phyloP scores from a whole-genome alignment of 1,140 invertebrate genomes.

The Scylla paramamosain region DNA sequence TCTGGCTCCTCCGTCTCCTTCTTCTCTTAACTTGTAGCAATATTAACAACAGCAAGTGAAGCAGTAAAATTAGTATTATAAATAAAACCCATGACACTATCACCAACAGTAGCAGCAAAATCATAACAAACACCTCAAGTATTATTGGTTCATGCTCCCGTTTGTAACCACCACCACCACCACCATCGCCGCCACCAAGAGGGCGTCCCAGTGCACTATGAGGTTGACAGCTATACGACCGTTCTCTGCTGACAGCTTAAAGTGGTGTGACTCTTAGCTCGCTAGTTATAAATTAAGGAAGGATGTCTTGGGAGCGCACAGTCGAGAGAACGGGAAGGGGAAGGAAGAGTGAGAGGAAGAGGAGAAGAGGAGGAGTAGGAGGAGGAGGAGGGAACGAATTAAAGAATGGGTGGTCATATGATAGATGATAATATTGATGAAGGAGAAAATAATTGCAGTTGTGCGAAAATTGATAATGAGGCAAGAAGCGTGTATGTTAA shows the following conservation, averaged over 20 bases:
- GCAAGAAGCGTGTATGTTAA: not conserved
- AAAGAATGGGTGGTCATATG: not conserved
- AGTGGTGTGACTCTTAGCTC: constrained; percentile 25
- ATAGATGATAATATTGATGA: constrained; percentile 24
- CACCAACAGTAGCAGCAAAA: not conserved
- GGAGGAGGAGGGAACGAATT: not conserved
- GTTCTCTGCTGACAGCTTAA: constrained; percentile 32
- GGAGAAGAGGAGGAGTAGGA: not conserved
- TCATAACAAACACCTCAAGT: not conserved
- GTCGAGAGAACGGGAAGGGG: not conserved
- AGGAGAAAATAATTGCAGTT: not conserved
- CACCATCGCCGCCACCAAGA: not conserved
- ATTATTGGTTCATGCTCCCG: not conserved
- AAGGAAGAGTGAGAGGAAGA: not conserved
- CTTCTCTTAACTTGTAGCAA: not conserved
- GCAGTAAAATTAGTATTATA: not conserved
- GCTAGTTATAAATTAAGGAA: constrained; percentile 31
- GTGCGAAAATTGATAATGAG: not conserved
- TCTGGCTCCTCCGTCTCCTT: too few relatives aligned
- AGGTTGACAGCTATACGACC: constrained; percentile 28
- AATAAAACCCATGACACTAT: not conserved
- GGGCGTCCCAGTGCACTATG: not conserved
- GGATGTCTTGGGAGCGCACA: not conserved
- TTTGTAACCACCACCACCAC: too few relatives aligned
- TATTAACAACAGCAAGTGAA: not conserved